Percentiles rank a stretch among this genome's conserved stretches.
phyloP scores from a whole-genome alignment of 92 coral and sea anemone species.

The Phenganax subtilis region DNA sequence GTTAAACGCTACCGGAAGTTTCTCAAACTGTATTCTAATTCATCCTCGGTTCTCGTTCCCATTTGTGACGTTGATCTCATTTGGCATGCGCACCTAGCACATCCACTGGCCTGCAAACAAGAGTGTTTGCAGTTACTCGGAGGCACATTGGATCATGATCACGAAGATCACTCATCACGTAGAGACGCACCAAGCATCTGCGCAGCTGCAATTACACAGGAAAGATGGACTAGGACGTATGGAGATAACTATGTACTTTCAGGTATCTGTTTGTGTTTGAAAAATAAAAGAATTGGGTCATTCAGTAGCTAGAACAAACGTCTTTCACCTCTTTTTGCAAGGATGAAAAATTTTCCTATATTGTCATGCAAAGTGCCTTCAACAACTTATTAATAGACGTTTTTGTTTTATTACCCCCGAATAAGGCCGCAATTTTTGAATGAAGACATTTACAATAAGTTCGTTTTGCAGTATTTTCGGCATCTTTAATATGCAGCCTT shows the following conservation, averaged over 20 bases:
- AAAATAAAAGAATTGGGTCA: background rate
- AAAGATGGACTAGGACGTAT: slow-evolving; percentile 44
- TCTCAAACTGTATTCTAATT: slow-evolving; percentile 42
- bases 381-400: too few relatives aligned
- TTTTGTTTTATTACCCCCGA: too few relatives aligned
- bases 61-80: slow-evolving; percentile 51
- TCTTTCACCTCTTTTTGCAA: too few relatives aligned
- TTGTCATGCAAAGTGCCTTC: too few relatives aligned
- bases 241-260: slow-evolving; percentile 28
- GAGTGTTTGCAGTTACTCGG: slow-evolving; percentile 16
- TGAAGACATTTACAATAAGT: too few relatives aligned
- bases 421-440: too few relatives aligned
- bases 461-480: too few relatives aligned
- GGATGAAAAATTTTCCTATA: too few relatives aligned
- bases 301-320: too few relatives aligned
- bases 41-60: slow-evolving; percentile 31
- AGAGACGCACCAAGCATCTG: slow-evolving; percentile 78
- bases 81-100: slow-evolving; percentile 57
- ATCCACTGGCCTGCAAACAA: slow-evolving; percentile 51
- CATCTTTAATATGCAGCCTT: too few relatives aligned
- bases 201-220: slow-evolving; percentile 77
- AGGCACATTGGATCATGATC: slow-evolving; percentile 51
- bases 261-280: background rate
- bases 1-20: slow-evolving; percentile 51
- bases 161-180: slow-evolving; percentile 54